Evolutionary conservation across 2,888 invertebrate species (phyloP).

Genomic region (Xanthorhoe designata): DNA sequence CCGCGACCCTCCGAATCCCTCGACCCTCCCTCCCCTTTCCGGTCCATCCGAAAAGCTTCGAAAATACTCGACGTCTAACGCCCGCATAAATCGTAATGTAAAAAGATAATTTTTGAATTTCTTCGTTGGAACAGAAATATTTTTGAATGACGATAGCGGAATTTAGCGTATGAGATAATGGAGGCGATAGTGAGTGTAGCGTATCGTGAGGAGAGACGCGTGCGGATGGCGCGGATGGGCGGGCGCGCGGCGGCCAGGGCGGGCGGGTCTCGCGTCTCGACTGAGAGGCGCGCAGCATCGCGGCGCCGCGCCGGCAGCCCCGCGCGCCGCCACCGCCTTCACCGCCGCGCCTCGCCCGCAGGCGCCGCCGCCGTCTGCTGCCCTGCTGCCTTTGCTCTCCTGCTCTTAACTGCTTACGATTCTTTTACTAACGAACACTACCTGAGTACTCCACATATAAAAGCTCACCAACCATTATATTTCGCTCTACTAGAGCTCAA

Average conservation of each 20-base stretch:
- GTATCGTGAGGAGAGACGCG: constrained; percentile 65
- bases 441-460: neutral
- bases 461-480: neutral
- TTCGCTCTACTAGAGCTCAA: neutral
- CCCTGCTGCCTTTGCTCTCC: constrained; percentile 6
- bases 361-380: constrained; percentile 46
- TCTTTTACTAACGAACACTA: constrained; percentile 9
- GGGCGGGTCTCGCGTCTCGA: constrained; percentile 87
- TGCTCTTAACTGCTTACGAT: constrained; percentile 14
- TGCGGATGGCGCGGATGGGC: constrained; percentile 71
- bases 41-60: constrained; percentile 81
- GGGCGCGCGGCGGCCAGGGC: constrained; percentile 81
- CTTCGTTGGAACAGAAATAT: constrained; percentile 46
- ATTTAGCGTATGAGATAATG: constrained; percentile 57
- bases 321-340: constrained; percentile 53
- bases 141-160: constrained; percentile 49
- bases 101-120: constrained; percentile 57
- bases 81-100: constrained; percentile 67
- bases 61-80: constrained; percentile 79
- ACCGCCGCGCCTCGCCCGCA: constrained; percentile 50
- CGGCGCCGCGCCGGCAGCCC: constrained; percentile 81
- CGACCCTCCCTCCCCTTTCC: constrained; percentile 75
- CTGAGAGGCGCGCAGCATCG: constrained; percentile 88
- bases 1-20: constrained; percentile 80
- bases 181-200: constrained; percentile 61